A percentile compares a stretch with the other conserved stretches of the same genome.
These are phyloP conservation scores for Auanema sp. DNA, from an alignment of 2,888 invertebrate genomes.

Conservation along the genomic window DNA sequence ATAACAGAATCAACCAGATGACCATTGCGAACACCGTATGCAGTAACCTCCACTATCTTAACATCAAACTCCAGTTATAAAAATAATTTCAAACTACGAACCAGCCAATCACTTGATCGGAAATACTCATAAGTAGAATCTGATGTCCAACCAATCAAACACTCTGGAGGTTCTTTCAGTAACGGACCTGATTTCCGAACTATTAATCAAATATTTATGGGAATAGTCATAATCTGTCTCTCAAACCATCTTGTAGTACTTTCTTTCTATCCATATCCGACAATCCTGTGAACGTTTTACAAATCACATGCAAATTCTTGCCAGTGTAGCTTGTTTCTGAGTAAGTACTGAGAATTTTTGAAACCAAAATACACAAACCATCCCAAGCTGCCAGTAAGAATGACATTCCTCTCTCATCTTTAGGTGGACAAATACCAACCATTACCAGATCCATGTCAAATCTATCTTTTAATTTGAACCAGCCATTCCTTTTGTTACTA, in stretches of 20 bases:
- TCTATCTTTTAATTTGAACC: slow-evolving; percentile 62
- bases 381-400: slow-evolving; percentile 47
- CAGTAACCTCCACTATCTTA: slow-evolving; percentile 56
- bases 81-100: background rate
- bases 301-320: slow-evolving; percentile 14
- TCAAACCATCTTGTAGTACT: slow-evolving; percentile 20
- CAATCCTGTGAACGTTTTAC: slow-evolving; percentile 20
- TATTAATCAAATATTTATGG: background rate
- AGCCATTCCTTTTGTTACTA: slow-evolving; percentile 36
- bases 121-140: slow-evolving; percentile 13
- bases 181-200: slow-evolving; percentile 14
- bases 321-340: background rate
- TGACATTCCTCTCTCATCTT: slow-evolving; percentile 20
- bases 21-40: slow-evolving; percentile 54
- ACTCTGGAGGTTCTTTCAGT: slow-evolving; percentile 15
- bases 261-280: slow-evolving; percentile 19
- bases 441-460: slow-evolving; percentile 58
- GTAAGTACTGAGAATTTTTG: no score
- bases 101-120: slow-evolving; percentile 10
- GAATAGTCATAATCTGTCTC: no score
- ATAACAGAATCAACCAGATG: slow-evolving; percentile 56
- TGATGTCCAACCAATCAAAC: slow-evolving; percentile 9
- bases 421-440: slow-evolving; percentile 37
- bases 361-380: slow-evolving; percentile 10
- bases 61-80: slow-evolving; percentile 4